Evolutionary conservation across 2,797 vertebrate genomes (phyloP).

Genomic region (Poecilia velifera): DNA sequence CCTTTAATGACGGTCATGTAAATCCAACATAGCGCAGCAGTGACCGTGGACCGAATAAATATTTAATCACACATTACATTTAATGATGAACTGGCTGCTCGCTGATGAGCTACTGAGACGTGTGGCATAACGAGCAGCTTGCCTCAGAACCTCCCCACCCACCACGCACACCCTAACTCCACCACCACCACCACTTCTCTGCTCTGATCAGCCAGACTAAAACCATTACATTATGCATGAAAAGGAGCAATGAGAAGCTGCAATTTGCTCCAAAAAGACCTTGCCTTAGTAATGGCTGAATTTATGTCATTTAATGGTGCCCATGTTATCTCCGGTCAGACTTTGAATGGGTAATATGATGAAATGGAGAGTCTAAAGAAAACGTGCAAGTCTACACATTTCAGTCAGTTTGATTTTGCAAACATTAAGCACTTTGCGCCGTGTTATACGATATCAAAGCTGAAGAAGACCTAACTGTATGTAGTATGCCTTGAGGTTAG

Average conservation of each 20-base stretch:
- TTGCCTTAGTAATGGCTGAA: constrained; percentile 65
- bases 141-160: constrained; percentile 19
- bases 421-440: background rate
- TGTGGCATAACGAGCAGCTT: constrained; percentile 64
- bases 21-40: constrained; percentile 68
- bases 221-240: constrained; percentile 74
- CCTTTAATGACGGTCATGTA: constrained; percentile 65
- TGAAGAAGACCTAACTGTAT: no score
- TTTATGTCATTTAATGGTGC: constrained; percentile 62
- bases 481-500: background rate
- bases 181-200: constrained; percentile 30
- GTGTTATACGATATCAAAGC: background rate
- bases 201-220: constrained; percentile 67
- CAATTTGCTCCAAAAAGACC: constrained; percentile 72
- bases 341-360: constrained; percentile 30
- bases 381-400: constrained; percentile 8
- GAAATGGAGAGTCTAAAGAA: constrained; percentile 30
- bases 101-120: constrained; percentile 63
- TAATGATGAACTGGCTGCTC: constrained; percentile 70
- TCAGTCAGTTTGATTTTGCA: constrained; percentile 14
- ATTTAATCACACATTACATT: constrained; percentile 75
- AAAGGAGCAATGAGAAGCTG: constrained; percentile 63
- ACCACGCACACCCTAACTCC: background rate
- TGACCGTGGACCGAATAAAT: constrained; percentile 70
- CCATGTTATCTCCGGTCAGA: constrained; percentile 38